A percentile compares a stretch with the other conserved stretches of the same genome.
Evolutionary conservation across 2,888 invertebrate genomes (phyloP).

Genomic region (Lordiphosa fenestrarum): DNA sequence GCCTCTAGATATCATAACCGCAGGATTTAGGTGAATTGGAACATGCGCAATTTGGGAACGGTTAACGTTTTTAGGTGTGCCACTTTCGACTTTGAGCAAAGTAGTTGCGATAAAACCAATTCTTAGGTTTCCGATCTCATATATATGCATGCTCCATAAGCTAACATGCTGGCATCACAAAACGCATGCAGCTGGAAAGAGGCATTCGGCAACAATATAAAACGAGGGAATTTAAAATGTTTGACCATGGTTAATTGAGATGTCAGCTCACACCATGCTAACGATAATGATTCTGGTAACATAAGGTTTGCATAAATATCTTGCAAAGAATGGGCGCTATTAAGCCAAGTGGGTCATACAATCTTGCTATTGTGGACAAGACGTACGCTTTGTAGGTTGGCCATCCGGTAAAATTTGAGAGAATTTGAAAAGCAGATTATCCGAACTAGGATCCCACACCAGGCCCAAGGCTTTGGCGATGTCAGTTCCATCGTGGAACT

Average conservation of each 20-base stretch:
- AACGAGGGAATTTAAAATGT: no score
- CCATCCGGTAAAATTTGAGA: neutral
- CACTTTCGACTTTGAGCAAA: slow-evolving; percentile 8
- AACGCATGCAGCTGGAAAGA: no score
- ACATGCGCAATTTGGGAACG: neutral
- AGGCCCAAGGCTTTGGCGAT: neutral
- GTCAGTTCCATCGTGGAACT: neutral
- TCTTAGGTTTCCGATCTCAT: neutral
- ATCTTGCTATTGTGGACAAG: neutral
- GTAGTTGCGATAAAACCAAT: slow-evolving; percentile 1
- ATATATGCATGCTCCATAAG: slow-evolving; percentile 10
- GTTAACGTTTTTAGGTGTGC: slow-evolving; percentile 11
- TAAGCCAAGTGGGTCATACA: no score
- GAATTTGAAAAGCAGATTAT: neutral
- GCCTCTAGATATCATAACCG: neutral
- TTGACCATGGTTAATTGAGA: neutral
- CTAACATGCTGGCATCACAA: slow-evolving; percentile 7
- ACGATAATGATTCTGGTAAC: neutral
- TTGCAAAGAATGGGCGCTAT: neutral
- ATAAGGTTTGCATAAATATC: slow-evolving; percentile 7
- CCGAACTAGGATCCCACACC: slow-evolving; percentile 1
- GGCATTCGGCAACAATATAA: no score
- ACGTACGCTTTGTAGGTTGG: neutral
- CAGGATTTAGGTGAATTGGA: slow-evolving; percentile 6
- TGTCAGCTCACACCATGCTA: slow-evolving; percentile 3